Percentiles rank a stretch among this genome's conserved stretches.
phyloP scores from a whole-genome alignment of 1,140 invertebrate genomes.

The Oryctes rhinoceros region DNA sequence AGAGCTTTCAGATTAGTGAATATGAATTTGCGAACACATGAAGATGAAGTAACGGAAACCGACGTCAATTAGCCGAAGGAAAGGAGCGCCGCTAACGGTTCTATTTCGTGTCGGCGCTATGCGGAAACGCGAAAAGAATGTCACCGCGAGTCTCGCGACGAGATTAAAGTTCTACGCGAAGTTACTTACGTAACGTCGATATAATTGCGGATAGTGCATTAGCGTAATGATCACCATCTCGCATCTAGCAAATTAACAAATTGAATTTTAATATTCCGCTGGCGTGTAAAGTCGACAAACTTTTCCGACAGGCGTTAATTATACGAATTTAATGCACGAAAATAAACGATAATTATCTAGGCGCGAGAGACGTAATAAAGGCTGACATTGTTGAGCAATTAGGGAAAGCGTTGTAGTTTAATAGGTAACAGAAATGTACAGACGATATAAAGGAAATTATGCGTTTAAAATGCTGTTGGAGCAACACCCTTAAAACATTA shows the following conservation, averaged over 20 bases:
- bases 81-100: background rate
- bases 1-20: background rate
- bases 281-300: too few relatives aligned
- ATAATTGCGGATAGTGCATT: background rate
- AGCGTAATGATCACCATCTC: background rate
- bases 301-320: too few relatives aligned
- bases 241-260: background rate
- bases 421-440: too few relatives aligned
- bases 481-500: too few relatives aligned
- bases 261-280: background rate
- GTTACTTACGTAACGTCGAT: background rate
- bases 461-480: too few relatives aligned
- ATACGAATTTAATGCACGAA: too few relatives aligned
- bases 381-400: too few relatives aligned
- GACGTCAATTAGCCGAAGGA: background rate
- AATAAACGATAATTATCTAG: too few relatives aligned
- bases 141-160: background rate
- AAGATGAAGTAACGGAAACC: background rate
- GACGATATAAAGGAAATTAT: too few relatives aligned
- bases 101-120: background rate
- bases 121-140: constrained; percentile 15
- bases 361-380: too few relatives aligned
- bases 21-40: constrained; percentile 3
- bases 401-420: too few relatives aligned
- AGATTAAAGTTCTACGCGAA: background rate